Base-by-base conservation (phyloP, 2,113 vertebrate species). In the Tachycineta bicolor region DNA sequence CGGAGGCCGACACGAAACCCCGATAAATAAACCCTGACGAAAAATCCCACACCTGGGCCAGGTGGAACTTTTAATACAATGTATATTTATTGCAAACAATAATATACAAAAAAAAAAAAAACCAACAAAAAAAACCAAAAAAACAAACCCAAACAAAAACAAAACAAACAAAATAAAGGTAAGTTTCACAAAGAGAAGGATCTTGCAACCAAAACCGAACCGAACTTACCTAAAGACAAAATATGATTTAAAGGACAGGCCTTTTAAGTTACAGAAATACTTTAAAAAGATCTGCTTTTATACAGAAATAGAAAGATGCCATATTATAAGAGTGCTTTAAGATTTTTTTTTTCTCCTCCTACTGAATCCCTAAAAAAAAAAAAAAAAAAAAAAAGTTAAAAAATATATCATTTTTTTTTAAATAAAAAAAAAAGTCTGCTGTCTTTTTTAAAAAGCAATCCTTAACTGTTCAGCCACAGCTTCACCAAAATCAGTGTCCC, bases 21-120 rank as follows among this genome's bases (percentile, higher is more conserved):
- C 4, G 24, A 60, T 11, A 37, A 15, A 44, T 1, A 47, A 70
- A 29, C 2, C 79, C 64, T 2, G 39, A 29, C 24, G 17, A 83
- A 1, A 58, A 76, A 76, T 11, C 83, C 71, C 62, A 89, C 14
- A 17, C 37, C 4, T 2, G 21, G 4, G 9, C 34, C 75, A 86
- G 55, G 53, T 92, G 83, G 63, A 95, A 70, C 39, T 97, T 98
- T 99, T 98, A 98, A 98, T 98, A 98, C 98, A 98, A 99, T 98
- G 99, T 98, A 94, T 98, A 98, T 99, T 99, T 99, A 99, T 99
- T 99, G 98, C 98, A 99, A 99, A 99, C 98, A 99, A 99, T 98
- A 99, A 98, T 98, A 99, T 99, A 99, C 98, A 99, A 99, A 99
- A 91, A 37, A 37, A 77, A 91, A 70, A 78, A 97, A 37, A n/a